Evolutionary conservation across 1,140 invertebrate genomes (phyloP), one percentile per base, ranked within the genome.

Genomic region (Brachionus rubens): DNA sequence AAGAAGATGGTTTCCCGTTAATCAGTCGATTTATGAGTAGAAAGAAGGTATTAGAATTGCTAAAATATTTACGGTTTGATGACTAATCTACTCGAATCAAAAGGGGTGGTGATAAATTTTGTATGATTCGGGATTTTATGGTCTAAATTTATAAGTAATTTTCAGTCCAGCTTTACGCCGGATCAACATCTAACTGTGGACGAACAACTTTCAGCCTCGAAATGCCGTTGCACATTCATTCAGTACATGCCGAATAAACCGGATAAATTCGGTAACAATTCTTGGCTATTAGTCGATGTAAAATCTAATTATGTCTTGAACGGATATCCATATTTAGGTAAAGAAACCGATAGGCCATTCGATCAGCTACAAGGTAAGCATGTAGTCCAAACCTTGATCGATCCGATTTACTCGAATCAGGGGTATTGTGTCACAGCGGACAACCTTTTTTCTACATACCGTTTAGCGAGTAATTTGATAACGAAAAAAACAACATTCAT

Each of bases 171-270:
- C 30, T 56, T 30, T 30, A 26, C 10, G 2, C 59, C 59, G 12
- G 21, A 21, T 43, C 33, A 65, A 43, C 33, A 65, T 21, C 43
- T 65, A 24, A 65, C 59, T 24, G 59, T 65, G 3, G 59, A 41
- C 43, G 59, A 65, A 43, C 59, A 65, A 41, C 21, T 65, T 2
- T 19, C 43, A 2, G 1, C 59, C 4, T 65, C 36, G 7, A 40
- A 41, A 41, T 19, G 21, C 43, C 33, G 30, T 21, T 65, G 59
- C n/a, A 41, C 33, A 2, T 65, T 41, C 36, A 41, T 65, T 21
- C 59, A 65, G n/a, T 65, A 65, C 26, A 65, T 65, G 33, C 59
- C 59, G 14, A 65, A 41, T 24, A 65, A 65, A 16, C 59, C 59
- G n/a, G 36, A 40, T 21, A 65, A 65, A 24, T 65, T 41, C 24